These are phyloP conservation scores for Mercenaria mercenaria DNA, from an alignment of 1,140 invertebrate species.

Conservation along the genomic window DNA sequence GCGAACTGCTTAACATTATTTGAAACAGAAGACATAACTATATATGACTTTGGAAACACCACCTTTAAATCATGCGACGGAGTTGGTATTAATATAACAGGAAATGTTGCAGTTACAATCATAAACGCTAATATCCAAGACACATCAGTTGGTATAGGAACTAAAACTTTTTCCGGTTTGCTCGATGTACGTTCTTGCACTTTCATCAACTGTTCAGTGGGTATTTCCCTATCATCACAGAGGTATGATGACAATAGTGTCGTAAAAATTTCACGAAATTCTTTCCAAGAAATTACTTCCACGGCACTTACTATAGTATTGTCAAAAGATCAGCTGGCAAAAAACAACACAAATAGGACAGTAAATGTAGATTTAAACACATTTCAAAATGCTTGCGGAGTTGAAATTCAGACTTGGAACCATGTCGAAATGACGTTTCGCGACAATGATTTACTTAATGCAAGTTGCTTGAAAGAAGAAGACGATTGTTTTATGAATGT, in stretches of 20 bases:
- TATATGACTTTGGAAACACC: background rate
- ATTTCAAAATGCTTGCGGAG: conserved; percentile 13
- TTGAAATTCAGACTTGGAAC: conserved; percentile 15
- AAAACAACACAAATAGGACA: background rate
- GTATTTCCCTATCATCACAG: background rate
- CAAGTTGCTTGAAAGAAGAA: background rate
- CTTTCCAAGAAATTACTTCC: background rate
- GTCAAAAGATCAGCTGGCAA: background rate
- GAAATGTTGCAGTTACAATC: background rate
- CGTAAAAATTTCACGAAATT: background rate
- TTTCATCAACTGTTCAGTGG: background rate
- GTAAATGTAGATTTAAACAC: conserved; percentile 13
- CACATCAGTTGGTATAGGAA: background rate
- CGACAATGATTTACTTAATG: background rate
- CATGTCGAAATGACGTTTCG: background rate
- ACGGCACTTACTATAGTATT: background rate
- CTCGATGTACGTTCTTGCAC: no score
- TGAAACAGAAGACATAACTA: background rate
- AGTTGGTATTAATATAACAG: background rate
- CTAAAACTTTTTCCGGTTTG: no score
- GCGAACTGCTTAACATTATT: background rate
- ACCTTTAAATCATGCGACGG: background rate
- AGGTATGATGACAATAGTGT: background rate
- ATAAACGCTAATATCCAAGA: background rate
- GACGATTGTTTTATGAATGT: background rate